Evolutionary conservation across 2,888 invertebrate species (phyloP).

Genomic region (Pachymerium ferrugineum): DNA sequence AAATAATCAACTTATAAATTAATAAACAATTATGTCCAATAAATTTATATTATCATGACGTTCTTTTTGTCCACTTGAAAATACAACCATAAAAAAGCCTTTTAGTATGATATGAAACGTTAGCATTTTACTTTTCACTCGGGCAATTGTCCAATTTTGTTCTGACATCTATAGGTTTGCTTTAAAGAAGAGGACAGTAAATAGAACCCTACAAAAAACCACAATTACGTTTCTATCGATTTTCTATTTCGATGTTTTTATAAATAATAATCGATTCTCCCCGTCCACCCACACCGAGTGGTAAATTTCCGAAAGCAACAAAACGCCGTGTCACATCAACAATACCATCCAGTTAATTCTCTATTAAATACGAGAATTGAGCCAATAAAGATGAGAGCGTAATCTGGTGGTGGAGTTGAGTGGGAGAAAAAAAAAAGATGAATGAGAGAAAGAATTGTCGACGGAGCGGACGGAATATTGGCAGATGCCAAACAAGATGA

Average conservation of each 20-base stretch:
- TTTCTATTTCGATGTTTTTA: too few species aligned
- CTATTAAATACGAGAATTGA: neutral
- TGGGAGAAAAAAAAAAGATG: neutral
- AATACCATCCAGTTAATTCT: neutral
- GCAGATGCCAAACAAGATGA: conserved; percentile 33
- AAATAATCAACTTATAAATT: too few species aligned
- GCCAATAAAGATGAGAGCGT: neutral
- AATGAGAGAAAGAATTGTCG: conserved; percentile 3
- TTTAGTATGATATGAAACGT: neutral
- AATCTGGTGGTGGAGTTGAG: neutral
- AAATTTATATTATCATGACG: too few species aligned
- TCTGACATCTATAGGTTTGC: conserved; percentile 3
- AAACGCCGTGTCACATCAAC: too few species aligned
- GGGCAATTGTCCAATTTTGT: conserved; percentile 5
- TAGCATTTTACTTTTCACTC: neutral
- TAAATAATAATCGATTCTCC: too few species aligned
- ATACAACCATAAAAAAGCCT: too few species aligned
- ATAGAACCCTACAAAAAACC: neutral
- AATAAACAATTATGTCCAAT: too few species aligned
- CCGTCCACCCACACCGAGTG: too few species aligned
- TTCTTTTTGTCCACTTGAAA: too few species aligned
- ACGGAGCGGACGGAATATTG: conserved; percentile 32
- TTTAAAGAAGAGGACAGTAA: neutral
- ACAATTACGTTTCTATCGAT: neutral
- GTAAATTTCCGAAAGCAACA: too few species aligned